Evolutionary conservation across 2,113 vertebrate species (phyloP).

Genomic region (Salminus brasiliensis): DNA sequence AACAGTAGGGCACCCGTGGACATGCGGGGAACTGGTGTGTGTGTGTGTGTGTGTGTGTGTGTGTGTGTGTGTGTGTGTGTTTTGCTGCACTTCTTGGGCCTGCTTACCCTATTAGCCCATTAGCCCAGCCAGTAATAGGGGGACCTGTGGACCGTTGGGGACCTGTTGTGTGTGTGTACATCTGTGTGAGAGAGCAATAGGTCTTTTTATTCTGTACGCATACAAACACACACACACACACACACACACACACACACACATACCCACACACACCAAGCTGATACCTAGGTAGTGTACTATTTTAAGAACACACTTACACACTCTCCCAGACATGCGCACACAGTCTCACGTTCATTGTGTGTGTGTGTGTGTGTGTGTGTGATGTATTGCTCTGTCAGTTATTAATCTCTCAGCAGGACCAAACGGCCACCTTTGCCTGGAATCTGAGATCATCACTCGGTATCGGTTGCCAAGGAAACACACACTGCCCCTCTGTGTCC

Average conservation of each 20-base stretch:
- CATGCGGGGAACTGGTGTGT: too few relatives aligned
- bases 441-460: conserved; percentile 62
- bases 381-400: conserved; percentile 46
- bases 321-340: conserved; percentile 34
- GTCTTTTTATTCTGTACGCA: not conserved
- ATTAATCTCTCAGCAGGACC: conserved; percentile 62
- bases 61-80: too few relatives aligned
- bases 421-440: conserved; percentile 67
- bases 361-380: not conserved
- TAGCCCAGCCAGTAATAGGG: too few relatives aligned
- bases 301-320: not conserved
- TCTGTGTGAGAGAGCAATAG: too few relatives aligned
- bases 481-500: not conserved
- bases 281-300: too few relatives aligned
- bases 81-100: too few relatives aligned
- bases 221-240: not conserved
- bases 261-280: too few relatives aligned
- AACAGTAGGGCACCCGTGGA: too few relatives aligned
- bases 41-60: too few relatives aligned
- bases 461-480: conserved; percentile 59
- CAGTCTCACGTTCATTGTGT: conserved; percentile 7
- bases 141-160: too few relatives aligned
- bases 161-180: too few relatives aligned
- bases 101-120: too few relatives aligned
- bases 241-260: not conserved